phyloP scores from a whole-genome alignment of 1,140 invertebrate genomes.

The Drosophila tsacasi region DNA sequence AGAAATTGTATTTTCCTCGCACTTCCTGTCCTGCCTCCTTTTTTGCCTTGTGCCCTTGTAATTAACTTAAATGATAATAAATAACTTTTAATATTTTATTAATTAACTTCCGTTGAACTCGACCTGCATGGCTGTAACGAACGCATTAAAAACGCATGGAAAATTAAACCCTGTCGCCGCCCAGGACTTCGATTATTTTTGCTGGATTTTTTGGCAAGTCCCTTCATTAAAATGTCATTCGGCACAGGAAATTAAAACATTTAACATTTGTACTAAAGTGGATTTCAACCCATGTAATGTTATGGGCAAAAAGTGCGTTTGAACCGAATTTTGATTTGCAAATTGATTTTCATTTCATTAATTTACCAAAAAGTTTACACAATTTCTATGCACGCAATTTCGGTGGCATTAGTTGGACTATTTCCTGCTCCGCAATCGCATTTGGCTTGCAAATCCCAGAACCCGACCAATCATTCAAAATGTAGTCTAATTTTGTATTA shows the following conservation, averaged over 20 bases:
- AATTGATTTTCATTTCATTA: conserved; percentile 54
- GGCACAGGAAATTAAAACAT: conserved; percentile 82
- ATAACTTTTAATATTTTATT: conserved; percentile 84
- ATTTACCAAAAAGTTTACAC: conserved; percentile 38
- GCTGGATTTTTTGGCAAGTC: conserved; percentile 67
- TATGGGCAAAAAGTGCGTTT: conserved; percentile 66
- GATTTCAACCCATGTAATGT: conserved; percentile 38
- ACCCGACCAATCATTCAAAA: conserved; percentile 73
- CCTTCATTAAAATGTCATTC: conserved; percentile 84
- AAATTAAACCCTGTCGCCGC: conserved; percentile 65
- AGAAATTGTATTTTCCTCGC: conserved; percentile 43
- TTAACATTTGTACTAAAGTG: conserved; percentile 58
- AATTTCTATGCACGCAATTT: conserved; percentile 32
- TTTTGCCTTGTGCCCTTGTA: conserved; percentile 34
- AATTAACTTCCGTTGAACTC: conserved; percentile 79
- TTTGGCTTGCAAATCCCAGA: conserved; percentile 73
- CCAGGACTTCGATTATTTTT: conserved; percentile 40
- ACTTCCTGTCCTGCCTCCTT: conserved; percentile 20
- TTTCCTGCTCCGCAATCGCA: conserved; percentile 58
- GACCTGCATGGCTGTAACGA: conserved; percentile 2
- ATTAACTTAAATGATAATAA: conserved; percentile 84
- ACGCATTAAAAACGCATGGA: conserved; percentile 80
- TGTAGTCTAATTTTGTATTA: conserved; percentile 81
- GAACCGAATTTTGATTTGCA: background rate
- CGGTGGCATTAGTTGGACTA: conserved; percentile 54